phyloP scores from a whole-genome alignment of 1,140 invertebrate species.

The Drosophila nikananu region DNA sequence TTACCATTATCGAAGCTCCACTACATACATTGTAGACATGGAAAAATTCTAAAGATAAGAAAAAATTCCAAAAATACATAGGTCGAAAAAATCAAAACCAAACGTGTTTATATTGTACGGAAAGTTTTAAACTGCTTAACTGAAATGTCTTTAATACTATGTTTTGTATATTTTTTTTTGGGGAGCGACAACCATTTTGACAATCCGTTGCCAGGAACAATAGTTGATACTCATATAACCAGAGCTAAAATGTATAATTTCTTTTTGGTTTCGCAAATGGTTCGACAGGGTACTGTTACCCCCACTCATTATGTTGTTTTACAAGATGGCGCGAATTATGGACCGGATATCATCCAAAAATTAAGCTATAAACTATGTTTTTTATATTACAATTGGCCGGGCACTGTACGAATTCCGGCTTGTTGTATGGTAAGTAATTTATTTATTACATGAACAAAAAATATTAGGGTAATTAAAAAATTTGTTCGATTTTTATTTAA shows the following conservation, averaged over 20 bases:
- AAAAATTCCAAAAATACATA: too few relatives aligned
- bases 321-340: slow-evolving; percentile 89
- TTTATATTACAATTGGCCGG: slow-evolving; percentile 98
- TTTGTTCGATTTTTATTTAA: too few relatives aligned
- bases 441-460: background rate
- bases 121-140: too few relatives aligned
- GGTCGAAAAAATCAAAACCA: too few relatives aligned
- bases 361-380: slow-evolving; percentile 96
- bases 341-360: slow-evolving; percentile 93
- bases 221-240: slow-evolving; percentile 93
- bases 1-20: too few relatives aligned
- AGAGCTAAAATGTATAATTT: slow-evolving; percentile 93
- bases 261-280: slow-evolving; percentile 94
- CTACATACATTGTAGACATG: too few relatives aligned
- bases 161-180: slow-evolving; percentile 37
- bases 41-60: too few relatives aligned
- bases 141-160: too few relatives aligned
- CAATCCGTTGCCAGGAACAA: slow-evolving; percentile 94
- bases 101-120: too few relatives aligned
- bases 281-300: slow-evolving; percentile 92
- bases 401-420: slow-evolving; percentile 95
- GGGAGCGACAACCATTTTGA: slow-evolving; percentile 71
- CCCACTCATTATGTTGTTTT: slow-evolving; percentile 96
- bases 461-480: too few relatives aligned
- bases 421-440: slow-evolving; percentile 86